Conservation (phyloP, 2,797 vertebrate genomes). For the Micrastur ruficollis region DNA sequence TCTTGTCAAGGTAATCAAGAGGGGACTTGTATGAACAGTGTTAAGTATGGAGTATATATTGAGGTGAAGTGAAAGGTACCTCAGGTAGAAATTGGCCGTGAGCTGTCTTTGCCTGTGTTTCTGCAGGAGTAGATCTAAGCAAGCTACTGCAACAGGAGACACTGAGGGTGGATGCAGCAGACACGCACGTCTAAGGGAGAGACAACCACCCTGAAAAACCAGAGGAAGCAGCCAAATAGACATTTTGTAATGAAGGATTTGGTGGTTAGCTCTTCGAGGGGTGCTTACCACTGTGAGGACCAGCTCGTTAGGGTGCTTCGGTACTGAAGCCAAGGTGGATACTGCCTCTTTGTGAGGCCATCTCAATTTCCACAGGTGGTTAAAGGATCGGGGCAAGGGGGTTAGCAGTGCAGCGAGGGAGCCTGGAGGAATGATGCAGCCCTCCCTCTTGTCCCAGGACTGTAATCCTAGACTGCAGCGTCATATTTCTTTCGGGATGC, state of each 20-base stretch:
- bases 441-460: not conserved
- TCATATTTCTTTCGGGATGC: not conserved
- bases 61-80: not conserved
- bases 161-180: not conserved
- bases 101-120: not conserved
- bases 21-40: not conserved
- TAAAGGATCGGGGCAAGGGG: not conserved
- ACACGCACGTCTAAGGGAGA: not conserved
- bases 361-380: rapidly evolving
- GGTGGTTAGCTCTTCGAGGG: not conserved
- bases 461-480: not conserved
- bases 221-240: not conserved
- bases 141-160: not conserved
- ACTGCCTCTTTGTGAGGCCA: not conserved
- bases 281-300: not conserved
- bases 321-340: not conserved
- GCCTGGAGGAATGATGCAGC: not conserved
- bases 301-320: not conserved
- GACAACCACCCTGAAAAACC: not conserved
- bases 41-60: not conserved
- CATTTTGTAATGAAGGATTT: not conserved
- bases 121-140: not conserved
- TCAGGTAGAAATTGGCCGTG: not conserved
- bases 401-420: not conserved
- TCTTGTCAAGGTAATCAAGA: not conserved